phyloP scores from a whole-genome alignment of 2,888 invertebrate genomes.

The Xiphydria camelus region DNA sequence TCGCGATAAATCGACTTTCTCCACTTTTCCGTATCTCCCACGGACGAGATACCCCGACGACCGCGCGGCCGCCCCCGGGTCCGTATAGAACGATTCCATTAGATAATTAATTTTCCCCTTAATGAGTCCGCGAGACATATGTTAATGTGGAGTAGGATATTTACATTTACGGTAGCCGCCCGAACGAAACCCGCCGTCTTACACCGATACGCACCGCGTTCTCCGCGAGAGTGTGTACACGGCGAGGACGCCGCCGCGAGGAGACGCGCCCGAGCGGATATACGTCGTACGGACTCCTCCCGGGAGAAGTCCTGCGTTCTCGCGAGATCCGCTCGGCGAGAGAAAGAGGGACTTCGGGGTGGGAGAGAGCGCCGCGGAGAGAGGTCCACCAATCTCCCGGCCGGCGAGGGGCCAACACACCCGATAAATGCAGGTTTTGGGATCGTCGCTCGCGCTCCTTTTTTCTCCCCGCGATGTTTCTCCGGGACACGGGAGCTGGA shows the following conservation, averaged over 20 bases:
- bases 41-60: slow-evolving; percentile 1
- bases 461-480: neutral
- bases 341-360: slow-evolving; percentile 1
- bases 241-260: too few relatives aligned
- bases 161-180: slow-evolving; percentile 51
- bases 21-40: neutral
- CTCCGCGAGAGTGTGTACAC: too few relatives aligned
- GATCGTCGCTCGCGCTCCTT: slow-evolving; percentile 23
- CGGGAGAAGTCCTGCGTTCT: slow-evolving; percentile 2
- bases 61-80: neutral
- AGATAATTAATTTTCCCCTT: slow-evolving; percentile 52
- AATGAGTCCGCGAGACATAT: slow-evolving; percentile 53
- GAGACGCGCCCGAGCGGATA: too few relatives aligned
- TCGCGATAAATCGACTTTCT: slow-evolving; percentile 6
- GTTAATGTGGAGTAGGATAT: slow-evolving; percentile 50
- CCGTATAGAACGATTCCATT: slow-evolving; percentile 25
- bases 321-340: neutral
- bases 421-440: slow-evolving; percentile 43
- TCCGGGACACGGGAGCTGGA: too few relatives aligned
- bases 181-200: slow-evolving; percentile 27
- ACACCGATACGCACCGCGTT: slow-evolving; percentile 21
- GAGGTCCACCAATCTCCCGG: slow-evolving; percentile 37
- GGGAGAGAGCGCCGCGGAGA: slow-evolving; percentile 8
- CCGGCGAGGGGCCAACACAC: slow-evolving; percentile 27
- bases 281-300: too few relatives aligned